Evolutionary conservation across 2,113 vertebrate genomes (phyloP).

Genomic region (Emberiza fucata): DNA sequence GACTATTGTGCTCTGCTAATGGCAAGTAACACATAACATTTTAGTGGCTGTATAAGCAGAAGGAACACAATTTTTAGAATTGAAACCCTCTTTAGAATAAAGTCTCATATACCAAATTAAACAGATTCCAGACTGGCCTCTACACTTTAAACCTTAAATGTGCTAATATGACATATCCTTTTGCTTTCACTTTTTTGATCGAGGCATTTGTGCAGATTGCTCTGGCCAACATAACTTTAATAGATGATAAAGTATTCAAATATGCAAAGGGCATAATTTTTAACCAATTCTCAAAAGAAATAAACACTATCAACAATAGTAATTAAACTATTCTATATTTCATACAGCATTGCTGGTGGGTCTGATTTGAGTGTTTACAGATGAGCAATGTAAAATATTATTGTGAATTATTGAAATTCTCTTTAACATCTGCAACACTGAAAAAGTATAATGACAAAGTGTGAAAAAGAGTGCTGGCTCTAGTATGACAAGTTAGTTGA

Average conservation of each 20-base stretch:
- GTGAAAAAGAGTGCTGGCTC: background rate
- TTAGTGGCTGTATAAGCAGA: background rate
- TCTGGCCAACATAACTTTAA: background rate
- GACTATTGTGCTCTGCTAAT: background rate
- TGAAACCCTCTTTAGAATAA: background rate
- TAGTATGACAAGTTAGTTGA: background rate
- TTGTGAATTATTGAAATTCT: background rate
- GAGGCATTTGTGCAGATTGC: background rate
- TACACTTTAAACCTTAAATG: background rate
- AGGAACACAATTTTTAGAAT: background rate
- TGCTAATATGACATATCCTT: background rate
- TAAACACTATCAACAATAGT: background rate
- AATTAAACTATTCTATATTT: background rate
- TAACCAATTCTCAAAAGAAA: background rate
- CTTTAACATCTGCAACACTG: background rate
- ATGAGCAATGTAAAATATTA: background rate
- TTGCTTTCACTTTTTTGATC: background rate
- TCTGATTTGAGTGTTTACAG: background rate
- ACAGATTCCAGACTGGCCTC: background rate
- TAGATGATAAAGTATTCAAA: background rate
- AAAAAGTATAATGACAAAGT: background rate
- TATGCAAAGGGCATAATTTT: background rate
- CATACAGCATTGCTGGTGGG: background rate
- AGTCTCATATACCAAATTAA: background rate
- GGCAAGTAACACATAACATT: background rate